Conservation (phyloP, 2,797 vertebrate species). For the Galaxias olidus region DNA sequence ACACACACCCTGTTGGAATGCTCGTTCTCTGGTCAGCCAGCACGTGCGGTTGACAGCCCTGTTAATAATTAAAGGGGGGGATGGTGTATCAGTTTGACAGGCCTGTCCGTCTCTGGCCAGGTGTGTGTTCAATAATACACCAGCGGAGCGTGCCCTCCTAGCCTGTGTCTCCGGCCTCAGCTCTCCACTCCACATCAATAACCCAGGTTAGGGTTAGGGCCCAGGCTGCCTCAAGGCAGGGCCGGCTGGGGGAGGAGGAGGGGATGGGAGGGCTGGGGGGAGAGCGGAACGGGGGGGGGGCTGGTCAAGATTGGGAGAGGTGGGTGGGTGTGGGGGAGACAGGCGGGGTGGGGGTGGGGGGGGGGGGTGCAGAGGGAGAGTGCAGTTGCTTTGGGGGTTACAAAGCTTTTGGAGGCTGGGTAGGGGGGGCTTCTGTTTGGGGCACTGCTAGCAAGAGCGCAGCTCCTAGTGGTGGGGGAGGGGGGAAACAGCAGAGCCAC, state of each 20-base stretch:
- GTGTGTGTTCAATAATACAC: background rate
- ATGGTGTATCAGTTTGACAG: conserved; percentile 41
- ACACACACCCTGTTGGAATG: background rate
- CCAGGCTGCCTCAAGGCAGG: no score
- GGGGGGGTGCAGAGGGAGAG: background rate
- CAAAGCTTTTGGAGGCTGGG: no score
- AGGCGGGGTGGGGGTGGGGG: background rate
- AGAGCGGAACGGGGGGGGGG: background rate
- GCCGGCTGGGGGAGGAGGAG: background rate
- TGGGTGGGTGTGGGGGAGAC: accelerated
- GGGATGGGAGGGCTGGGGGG: background rate
- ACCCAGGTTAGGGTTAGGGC: no score
- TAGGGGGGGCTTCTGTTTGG: no score
- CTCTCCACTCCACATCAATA: no score
- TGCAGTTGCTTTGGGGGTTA: background rate
- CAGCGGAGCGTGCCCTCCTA: no score
- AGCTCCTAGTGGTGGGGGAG: no score
- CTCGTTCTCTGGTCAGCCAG: background rate
- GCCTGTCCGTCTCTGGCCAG: conserved; percentile 16
- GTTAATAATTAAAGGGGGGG: conserved; percentile 57
- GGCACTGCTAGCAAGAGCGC: no score
- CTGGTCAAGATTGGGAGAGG: background rate
- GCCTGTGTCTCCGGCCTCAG: no score
- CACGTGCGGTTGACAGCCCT: conserved; percentile 38
- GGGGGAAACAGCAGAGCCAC: no score